Percentiles rank a stretch among this genome's conserved stretches.
phyloP scores from a whole-genome alignment of 2,888 invertebrate species.

The Drosophila sordidula region DNA sequence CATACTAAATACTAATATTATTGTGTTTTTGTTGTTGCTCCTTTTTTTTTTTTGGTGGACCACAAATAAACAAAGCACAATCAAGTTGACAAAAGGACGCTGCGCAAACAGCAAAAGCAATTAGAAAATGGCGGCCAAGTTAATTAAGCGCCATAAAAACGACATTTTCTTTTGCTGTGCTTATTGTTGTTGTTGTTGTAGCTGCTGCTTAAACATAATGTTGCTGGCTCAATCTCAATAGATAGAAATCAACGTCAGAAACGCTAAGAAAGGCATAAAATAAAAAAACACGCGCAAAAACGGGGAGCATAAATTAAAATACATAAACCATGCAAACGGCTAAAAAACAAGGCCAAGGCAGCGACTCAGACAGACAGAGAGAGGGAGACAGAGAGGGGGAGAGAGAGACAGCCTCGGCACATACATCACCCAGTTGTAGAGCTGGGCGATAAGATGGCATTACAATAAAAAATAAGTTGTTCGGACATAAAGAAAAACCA shows the following conservation, averaged over 20 bases:
- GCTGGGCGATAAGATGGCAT: slow-evolving; percentile 70
- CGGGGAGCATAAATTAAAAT: slow-evolving; percentile 76
- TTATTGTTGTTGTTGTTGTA: slow-evolving; percentile 23
- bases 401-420: slow-evolving; percentile 45
- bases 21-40: not conserved
- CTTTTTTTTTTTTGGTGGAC: not conserved
- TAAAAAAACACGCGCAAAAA: slow-evolving; percentile 35
- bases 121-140: slow-evolving; percentile 77
- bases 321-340: slow-evolving; percentile 72
- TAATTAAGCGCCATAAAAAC: slow-evolving; percentile 79
- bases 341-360: slow-evolving; percentile 71
- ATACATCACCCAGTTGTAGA: slow-evolving; percentile 61
- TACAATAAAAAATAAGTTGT: slow-evolving; percentile 72
- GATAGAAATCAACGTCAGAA: slow-evolving; percentile 72
- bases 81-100: slow-evolving; percentile 65
- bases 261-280: slow-evolving; percentile 53
- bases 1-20: not conserved
- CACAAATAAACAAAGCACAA: slow-evolving; percentile 55
- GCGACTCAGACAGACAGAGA: not conserved
- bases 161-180: slow-evolving; percentile 47
- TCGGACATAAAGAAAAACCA: slow-evolving; percentile 72
- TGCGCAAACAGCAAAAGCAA: slow-evolving; percentile 70
- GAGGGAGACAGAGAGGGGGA: slow-evolving; percentile 2
- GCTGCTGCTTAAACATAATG: slow-evolving; percentile 62
- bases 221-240: slow-evolving; percentile 72